Base-by-base conservation (phyloP, 2,797 vertebrate genomes). In the Xiphophorus birchmanni region DNA sequence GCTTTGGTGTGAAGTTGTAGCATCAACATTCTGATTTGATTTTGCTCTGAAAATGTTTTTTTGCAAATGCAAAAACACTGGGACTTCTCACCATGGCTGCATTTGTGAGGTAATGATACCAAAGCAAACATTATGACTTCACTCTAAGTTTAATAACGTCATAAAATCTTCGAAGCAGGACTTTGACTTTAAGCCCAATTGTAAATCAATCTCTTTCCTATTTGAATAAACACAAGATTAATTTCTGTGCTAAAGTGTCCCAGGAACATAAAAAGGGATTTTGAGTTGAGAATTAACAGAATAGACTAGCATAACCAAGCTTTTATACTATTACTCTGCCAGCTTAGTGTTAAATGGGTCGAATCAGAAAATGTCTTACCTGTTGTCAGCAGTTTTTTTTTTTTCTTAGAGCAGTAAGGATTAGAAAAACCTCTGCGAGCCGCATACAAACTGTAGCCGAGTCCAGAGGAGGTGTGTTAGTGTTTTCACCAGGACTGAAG, bases 91-190 rank as follows among this genome's bases (percentile, higher is more conserved):
- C 50, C 0, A 8, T 12, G 75, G 15, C 52, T 37, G 0, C 8
- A 18, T 47, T 1, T 35, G n/a, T 73, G 32, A 63, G 7, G 35
- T 15, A 44, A 47, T 56, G 7, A 67, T 45, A 29, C 72, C n/a
- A 37, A 1, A 12, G 56, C 71, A 5, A 47, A 35, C 35, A 73
- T 84, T 32, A 56, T 78, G 32, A 45, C 60, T 18, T 80, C 65
- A 67, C 4, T 13, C 0, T 2, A 11, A 37, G 77, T 73, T 8
- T 45, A 71, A 73, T 87, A 47, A 87, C 12, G 74, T 77, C 84
- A 90, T 92, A 93, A 93, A 93, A 78, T 18, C 21, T 37, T 11
- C 13, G 37, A 50, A 71, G 29, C n/a, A 82, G 91, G 88, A 93
- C 90, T 90, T 91, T 93, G 93, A 88, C 84, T 86, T 42, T 17